These are phyloP conservation scores for Cettia cetti DNA, from an alignment of 2,113 vertebrate genomes.

Conservation along the genomic window DNA sequence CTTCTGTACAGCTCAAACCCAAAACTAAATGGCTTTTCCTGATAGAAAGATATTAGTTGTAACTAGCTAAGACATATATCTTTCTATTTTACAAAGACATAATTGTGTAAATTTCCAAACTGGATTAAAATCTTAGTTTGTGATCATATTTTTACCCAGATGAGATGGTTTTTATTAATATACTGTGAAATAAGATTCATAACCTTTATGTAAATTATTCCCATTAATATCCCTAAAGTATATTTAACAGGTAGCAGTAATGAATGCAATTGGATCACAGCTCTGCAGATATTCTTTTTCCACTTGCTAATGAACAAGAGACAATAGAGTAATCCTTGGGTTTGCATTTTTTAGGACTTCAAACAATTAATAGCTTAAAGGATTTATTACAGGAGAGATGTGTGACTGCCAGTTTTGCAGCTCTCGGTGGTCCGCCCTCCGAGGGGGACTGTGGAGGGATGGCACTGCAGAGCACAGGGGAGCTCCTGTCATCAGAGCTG, in stretches of 20 bases:
- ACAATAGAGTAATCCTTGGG: neutral
- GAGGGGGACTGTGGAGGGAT: neutral
- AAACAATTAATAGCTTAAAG: neutral
- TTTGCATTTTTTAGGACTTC: slow-evolving; percentile 3
- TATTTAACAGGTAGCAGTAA: slow-evolving; percentile 16
- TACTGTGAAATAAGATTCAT: slow-evolving; percentile 15
- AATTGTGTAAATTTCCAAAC: neutral
- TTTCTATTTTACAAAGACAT: neutral
- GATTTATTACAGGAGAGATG: neutral
- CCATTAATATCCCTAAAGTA: neutral
- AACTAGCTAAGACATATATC: neutral
- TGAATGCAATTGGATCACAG: neutral
- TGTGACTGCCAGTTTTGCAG: neutral
- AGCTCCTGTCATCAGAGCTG: neutral
- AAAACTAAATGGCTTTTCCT: neutral
- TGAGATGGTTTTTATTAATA: neutral
- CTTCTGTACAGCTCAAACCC: neutral
- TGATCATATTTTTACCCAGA: neutral
- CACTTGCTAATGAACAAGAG: neutral
- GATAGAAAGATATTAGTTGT: neutral
- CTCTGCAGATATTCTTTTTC: neutral
- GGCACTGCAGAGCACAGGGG: neutral
- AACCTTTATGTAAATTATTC: slow-evolving; percentile 12
- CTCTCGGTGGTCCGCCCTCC: neutral
- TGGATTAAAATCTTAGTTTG: neutral